These are phyloP conservation scores for Hipparchia sbordonii DNA, from an alignment of 2,888 invertebrate species.

Conservation along the genomic window DNA sequence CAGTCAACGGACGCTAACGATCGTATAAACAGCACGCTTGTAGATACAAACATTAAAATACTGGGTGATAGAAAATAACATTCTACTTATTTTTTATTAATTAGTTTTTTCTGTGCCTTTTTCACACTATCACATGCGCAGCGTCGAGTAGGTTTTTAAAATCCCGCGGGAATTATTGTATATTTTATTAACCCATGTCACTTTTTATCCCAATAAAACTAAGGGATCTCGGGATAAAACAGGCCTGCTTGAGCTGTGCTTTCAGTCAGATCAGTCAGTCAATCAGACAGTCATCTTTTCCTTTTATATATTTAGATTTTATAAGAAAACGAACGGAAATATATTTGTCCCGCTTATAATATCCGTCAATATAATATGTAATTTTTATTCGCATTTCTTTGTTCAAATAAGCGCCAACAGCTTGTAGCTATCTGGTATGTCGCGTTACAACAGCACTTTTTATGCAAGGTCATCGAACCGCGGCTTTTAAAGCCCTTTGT, in stretches of 20 bases:
- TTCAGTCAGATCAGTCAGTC: too few species aligned
- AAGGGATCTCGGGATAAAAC: too few species aligned
- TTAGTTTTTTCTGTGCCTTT: too few species aligned
- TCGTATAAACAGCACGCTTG: not conserved
- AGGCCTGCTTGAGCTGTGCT: too few species aligned
- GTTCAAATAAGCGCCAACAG: conserved; percentile 48
- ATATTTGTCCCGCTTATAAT: not conserved
- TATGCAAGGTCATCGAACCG: conserved; percentile 62
- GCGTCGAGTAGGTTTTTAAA: too few species aligned
- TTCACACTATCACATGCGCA: too few species aligned
- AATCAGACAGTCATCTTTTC: not conserved
- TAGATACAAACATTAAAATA: too few species aligned
- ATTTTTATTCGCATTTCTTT: conserved; percentile 60
- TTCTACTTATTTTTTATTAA: too few species aligned
- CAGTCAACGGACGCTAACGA: conserved; percentile 26
- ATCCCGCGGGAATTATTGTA: too few species aligned
- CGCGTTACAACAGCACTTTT: conserved; percentile 55
- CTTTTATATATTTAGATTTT: not conserved
- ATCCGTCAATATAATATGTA: not conserved
- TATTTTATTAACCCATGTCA: too few species aligned
- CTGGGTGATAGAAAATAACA: not conserved
- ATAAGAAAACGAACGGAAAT: not conserved
- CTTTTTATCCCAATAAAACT: too few species aligned
- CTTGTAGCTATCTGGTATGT: conserved; percentile 42
- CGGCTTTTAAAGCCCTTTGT: conserved; percentile 58